Conservation (phyloP, 2,797 vertebrate species). For the Xiphorhynchus erythropygius region DNA sequence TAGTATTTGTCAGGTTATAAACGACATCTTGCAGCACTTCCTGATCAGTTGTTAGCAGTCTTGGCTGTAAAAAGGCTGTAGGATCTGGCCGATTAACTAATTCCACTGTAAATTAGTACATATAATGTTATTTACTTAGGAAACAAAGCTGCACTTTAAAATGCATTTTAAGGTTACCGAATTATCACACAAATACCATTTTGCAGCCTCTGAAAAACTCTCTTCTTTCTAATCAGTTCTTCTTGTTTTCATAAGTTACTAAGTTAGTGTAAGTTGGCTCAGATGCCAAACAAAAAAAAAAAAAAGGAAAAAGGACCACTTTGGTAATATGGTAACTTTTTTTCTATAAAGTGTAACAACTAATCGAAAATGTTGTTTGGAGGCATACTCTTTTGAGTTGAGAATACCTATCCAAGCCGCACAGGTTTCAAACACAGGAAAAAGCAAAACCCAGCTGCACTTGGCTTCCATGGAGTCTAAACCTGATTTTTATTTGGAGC, state of each 20-base stretch:
- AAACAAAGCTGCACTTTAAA: slow-evolving; percentile 10
- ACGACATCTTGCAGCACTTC: not conserved
- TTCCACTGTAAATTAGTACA: not conserved
- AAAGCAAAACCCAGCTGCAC: not conserved
- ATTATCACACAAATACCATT: not conserved
- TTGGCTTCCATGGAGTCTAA: not conserved
- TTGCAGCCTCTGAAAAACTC: not conserved
- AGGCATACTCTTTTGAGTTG: not conserved
- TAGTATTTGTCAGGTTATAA: not conserved
- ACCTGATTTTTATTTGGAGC: slow-evolving; percentile 15
- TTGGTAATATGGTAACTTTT: not conserved
- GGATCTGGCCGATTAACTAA: not conserved
- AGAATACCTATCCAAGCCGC: not conserved
- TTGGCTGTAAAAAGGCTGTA: not conserved
- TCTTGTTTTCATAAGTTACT: not conserved
- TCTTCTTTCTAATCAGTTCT: not conserved
- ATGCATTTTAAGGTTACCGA: not conserved
- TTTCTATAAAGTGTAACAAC: not conserved
- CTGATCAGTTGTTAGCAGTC: not conserved
- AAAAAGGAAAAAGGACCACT: too few relatives aligned
- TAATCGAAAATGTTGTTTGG: not conserved
- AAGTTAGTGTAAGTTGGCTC: not conserved
- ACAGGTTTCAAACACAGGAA: not conserved
- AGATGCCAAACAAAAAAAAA: not conserved
- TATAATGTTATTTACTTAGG: not conserved